These are phyloP conservation scores for Potorous gilbertii DNA, from an alignment of 2,797 vertebrate species.

Conservation along the genomic window DNA sequence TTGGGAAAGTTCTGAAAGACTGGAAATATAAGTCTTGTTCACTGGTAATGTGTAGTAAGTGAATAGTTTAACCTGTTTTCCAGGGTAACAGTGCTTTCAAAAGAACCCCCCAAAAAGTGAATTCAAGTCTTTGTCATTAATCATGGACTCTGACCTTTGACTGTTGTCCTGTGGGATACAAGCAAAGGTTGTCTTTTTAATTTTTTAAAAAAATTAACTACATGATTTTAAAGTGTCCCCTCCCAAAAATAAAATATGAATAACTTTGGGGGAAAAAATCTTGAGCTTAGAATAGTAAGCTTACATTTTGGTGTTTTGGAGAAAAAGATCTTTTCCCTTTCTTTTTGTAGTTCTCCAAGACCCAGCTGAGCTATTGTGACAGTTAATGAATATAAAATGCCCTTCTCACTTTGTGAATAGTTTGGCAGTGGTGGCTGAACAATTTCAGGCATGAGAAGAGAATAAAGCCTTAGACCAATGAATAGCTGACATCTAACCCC, in stretches of 20 bases:
- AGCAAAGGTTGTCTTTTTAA: neutral
- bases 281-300: conserved; percentile 9
- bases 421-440: conserved; percentile 65
- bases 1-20: neutral
- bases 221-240: conserved; percentile 9
- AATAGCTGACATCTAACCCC: conserved; percentile 76
- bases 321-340: neutral
- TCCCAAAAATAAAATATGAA: conserved; percentile 37
- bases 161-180: neutral
- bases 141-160: conserved; percentile 9
- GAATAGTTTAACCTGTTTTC: neutral
- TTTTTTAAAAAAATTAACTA: neutral
- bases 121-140: conserved; percentile 4
- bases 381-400: conserved; percentile 73
- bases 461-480: conserved; percentile 73
- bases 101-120: neutral
- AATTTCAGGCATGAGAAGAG: conserved; percentile 77
- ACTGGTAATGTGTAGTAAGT: neutral
- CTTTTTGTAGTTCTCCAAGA: conserved; percentile 60
- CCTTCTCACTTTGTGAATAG: conserved; percentile 64
- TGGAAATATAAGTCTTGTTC: neutral
- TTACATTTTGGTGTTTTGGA: conserved; percentile 49
- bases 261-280: neutral
- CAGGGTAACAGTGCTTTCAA: neutral
- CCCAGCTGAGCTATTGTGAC: conserved; percentile 44